Conservation (phyloP, 1,140 invertebrate genomes). For the Tetragnatha versicolor region DNA sequence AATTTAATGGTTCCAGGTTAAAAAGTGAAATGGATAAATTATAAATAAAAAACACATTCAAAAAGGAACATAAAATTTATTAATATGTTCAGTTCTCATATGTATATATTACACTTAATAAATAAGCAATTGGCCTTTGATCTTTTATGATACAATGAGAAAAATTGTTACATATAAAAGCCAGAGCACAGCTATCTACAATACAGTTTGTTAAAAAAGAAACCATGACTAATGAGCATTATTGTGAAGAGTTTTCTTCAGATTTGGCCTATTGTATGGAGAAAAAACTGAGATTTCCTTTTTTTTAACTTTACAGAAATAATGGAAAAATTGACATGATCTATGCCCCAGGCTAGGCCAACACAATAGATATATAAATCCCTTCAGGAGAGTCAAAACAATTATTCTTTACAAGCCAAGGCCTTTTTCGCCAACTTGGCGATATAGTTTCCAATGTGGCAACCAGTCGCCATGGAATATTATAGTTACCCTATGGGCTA, state of each 20-base stretch:
- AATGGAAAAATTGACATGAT: neutral
- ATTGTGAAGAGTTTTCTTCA: neutral
- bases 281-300: neutral
- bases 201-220: slow-evolving; percentile 48
- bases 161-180: slow-evolving; percentile 52
- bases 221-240: slow-evolving; percentile 35
- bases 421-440: too few relatives aligned
- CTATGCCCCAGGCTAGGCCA: neutral
- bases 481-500: too few relatives aligned
- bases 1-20: too few relatives aligned
- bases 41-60: neutral
- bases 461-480: too few relatives aligned
- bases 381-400: neutral
- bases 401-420: too few relatives aligned
- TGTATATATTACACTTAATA: slow-evolving; percentile 54
- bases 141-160: slow-evolving; percentile 53
- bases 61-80: slow-evolving; percentile 54
- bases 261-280: slow-evolving; percentile 21
- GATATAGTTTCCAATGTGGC: too few relatives aligned
- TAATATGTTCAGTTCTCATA: slow-evolving; percentile 54
- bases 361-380: neutral
- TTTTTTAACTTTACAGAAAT: neutral
- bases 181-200: slow-evolving; percentile 51
- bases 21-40: too few relatives aligned
- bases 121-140: slow-evolving; percentile 52